Evolutionary conservation across 2,113 vertebrate species (phyloP).

Genomic region (Xerus inauris): DNA sequence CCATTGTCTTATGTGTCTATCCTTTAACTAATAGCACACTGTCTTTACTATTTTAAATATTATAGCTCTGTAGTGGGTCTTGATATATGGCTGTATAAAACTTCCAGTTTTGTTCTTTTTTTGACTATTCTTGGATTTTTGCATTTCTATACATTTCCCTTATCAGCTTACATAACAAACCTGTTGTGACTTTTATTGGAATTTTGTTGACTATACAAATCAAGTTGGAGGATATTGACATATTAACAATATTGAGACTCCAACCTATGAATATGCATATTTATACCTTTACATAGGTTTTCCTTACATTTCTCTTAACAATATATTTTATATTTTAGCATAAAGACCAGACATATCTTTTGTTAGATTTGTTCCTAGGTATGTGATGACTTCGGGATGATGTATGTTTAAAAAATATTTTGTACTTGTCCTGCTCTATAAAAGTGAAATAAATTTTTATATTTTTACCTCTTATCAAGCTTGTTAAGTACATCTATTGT

Average conservation of each 20-base stretch:
- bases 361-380: neutral
- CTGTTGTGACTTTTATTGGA: neutral
- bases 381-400: neutral
- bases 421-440: neutral
- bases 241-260: neutral
- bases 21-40: neutral
- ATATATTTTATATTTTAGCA: neutral
- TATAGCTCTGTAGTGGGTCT: neutral
- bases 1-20: neutral
- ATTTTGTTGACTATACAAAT: slow-evolving; percentile 39
- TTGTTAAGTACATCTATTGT: neutral
- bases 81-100: neutral
- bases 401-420: neutral
- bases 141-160: neutral
- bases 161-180: neutral
- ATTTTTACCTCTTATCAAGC: neutral
- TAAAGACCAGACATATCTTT: neutral
- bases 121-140: neutral
- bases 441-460: neutral
- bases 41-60: neutral
- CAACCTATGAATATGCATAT: neutral
- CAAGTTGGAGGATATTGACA: neutral
- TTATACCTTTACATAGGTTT: neutral
- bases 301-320: neutral
- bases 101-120: neutral